These are phyloP conservation scores for Xylota sylvarum DNA, from an alignment of 2,888 invertebrate species.

Conservation along the genomic window DNA sequence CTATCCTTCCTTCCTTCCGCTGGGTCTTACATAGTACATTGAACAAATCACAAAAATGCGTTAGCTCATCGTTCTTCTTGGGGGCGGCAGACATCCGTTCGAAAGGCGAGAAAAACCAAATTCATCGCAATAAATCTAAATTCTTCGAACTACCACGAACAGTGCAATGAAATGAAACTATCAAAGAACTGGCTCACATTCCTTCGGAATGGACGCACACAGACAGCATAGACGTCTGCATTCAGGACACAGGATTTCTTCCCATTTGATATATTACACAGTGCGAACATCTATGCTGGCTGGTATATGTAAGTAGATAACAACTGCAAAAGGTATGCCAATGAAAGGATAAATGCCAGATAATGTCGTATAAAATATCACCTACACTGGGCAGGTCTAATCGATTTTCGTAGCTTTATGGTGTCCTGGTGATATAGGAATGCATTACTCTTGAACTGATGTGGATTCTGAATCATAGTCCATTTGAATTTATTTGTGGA, in stretches of 20 bases:
- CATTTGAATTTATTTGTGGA: slow-evolving; percentile 55
- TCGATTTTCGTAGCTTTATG: slow-evolving; percentile 52
- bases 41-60: slow-evolving; percentile 70
- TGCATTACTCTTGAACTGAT: slow-evolving; percentile 50
- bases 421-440: slow-evolving; percentile 5
- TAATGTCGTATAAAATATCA: slow-evolving; percentile 72
- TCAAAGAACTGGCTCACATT: slow-evolving; percentile 60
- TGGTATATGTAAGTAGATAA: slow-evolving; percentile 61
- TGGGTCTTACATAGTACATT: slow-evolving; percentile 24
- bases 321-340: slow-evolving; percentile 67
- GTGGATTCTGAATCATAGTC: slow-evolving; percentile 42
- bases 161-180: slow-evolving; percentile 66
- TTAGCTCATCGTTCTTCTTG: slow-evolving; percentile 53
- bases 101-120: slow-evolving; percentile 63
- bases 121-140: slow-evolving; percentile 73
- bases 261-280: slow-evolving; percentile 66
- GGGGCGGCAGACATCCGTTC: slow-evolving; percentile 34
- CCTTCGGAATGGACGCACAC: slow-evolving; percentile 22
- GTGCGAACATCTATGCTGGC: slow-evolving; percentile 38
- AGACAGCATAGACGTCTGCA: slow-evolving; percentile 53
- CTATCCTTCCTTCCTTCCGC: not conserved
- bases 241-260: slow-evolving; percentile 60
- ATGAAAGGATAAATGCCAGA: slow-evolving; percentile 70
- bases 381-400: slow-evolving; percentile 43
- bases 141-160: slow-evolving; percentile 46